Conservation (phyloP, 2,797 vertebrate species). For the Streptopelia turtur region DNA sequence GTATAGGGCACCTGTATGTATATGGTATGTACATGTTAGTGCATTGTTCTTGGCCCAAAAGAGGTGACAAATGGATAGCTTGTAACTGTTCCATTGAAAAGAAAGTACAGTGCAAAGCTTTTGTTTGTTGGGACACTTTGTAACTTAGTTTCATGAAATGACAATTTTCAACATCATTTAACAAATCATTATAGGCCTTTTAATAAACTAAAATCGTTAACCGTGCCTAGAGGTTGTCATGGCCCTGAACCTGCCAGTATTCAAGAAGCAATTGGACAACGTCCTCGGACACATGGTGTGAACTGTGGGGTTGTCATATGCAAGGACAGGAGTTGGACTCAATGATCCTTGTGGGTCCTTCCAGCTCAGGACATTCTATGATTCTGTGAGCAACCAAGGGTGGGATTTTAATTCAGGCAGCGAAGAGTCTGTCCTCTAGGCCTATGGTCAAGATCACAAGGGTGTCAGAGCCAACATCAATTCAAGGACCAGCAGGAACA, state of each 20-base stretch:
- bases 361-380: too few species aligned
- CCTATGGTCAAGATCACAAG: constrained; percentile 1
- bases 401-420: constrained; percentile 17
- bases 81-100: not conserved
- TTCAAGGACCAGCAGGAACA: constrained; percentile 5
- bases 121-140: not conserved
- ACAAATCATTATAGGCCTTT: constrained; percentile 41
- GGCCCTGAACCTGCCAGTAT: too few species aligned
- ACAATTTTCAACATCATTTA: constrained; percentile 58
- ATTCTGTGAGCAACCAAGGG: not conserved
- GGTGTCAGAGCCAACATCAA: not conserved
- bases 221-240: not conserved
- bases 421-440: constrained; percentile 33
- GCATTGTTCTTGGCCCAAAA: not conserved
- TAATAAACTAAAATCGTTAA: constrained; percentile 51
- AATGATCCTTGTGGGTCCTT: too few species aligned
- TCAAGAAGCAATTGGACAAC: too few species aligned
- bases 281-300: too few species aligned
- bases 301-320: too few species aligned
- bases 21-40: not conserved
- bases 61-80: not conserved
- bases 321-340: too few species aligned
- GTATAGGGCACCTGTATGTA: not conserved
- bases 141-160: not conserved
- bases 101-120: not conserved